phyloP scores from a whole-genome alignment of 2,113 vertebrate species.

The Peromyscus maniculatus region DNA sequence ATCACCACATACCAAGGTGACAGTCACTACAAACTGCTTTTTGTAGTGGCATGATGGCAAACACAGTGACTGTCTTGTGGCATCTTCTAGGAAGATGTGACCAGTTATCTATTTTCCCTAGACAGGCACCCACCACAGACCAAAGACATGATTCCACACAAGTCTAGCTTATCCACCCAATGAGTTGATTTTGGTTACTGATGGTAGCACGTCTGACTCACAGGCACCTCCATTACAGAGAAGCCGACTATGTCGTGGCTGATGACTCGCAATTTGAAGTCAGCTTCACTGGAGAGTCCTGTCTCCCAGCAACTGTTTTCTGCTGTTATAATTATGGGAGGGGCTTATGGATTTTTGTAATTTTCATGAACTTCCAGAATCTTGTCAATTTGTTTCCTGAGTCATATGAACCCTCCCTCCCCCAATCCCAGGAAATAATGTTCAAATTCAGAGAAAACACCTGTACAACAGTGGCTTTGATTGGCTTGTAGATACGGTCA shows the following conservation, averaged over 20 bases:
- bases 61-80: background rate
- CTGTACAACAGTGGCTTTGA: background rate
- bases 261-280: background rate
- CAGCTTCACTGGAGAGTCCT: background rate
- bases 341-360: background rate
- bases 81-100: background rate
- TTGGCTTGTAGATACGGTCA: background rate
- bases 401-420: background rate
- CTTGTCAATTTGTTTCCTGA: background rate
- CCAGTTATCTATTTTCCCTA: background rate
- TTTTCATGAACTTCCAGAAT: background rate
- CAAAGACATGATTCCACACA: background rate
- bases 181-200: background rate
- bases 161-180: background rate
- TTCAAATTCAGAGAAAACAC: background rate
- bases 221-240: background rate
- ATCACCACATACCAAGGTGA: accelerated
- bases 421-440: background rate
- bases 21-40: background rate
- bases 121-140: background rate
- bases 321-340: background rate
- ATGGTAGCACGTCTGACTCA: background rate
- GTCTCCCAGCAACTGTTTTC: background rate
- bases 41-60: background rate
- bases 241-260: background rate